These are phyloP conservation scores for Metopolophium dirhodum DNA, from an alignment of 1,140 invertebrate genomes.

Conservation along the genomic window DNA sequence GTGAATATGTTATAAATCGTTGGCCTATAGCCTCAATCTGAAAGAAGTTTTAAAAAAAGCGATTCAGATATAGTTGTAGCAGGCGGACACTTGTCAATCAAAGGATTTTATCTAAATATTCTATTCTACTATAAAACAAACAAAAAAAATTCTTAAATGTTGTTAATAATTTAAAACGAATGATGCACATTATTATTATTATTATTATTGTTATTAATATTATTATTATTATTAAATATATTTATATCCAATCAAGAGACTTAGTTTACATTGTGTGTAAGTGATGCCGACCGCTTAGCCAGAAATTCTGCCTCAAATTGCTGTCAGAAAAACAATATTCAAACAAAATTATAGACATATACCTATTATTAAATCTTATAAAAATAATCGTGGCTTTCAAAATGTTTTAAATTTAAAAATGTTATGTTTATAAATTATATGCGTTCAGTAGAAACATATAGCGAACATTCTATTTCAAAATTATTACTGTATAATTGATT, in stretches of 20 bases:
- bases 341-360: slow-evolving; percentile 30
- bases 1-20: slow-evolving; percentile 30
- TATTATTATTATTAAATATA: background rate
- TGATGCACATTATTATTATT: slow-evolving; percentile 31
- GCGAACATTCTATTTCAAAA: background rate
- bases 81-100: slow-evolving; percentile 34
- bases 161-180: slow-evolving; percentile 33
- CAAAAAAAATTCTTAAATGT: background rate
- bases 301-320: slow-evolving; percentile 55
- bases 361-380: slow-evolving; percentile 22
- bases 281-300: slow-evolving; percentile 56
- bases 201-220: background rate
- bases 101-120: slow-evolving; percentile 36
- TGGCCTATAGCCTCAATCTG: slow-evolving; percentile 37
- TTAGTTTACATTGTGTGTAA: slow-evolving; percentile 56
- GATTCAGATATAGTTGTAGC: slow-evolving; percentile 11
- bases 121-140: slow-evolving; percentile 47
- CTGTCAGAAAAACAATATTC: slow-evolving; percentile 54
- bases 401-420: background rate
- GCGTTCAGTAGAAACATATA: background rate
- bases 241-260: slow-evolving; percentile 10
- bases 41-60: slow-evolving; percentile 46
- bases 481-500: background rate
- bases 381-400: background rate
- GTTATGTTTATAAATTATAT: background rate